Base-by-base conservation (phyloP, 2,888 invertebrate genomes). In the Heliconius cydno region DNA sequence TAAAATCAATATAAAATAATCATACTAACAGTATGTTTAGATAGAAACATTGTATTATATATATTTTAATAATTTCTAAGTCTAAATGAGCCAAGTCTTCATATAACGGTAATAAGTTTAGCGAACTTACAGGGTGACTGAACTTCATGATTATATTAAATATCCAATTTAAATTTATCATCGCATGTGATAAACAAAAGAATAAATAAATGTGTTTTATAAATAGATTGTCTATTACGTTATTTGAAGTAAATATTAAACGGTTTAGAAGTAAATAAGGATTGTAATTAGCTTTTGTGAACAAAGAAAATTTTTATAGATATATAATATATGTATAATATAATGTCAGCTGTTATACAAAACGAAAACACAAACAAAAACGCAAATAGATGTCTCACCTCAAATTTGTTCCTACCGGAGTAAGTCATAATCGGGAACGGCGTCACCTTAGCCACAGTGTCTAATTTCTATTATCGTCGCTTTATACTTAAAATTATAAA, bases 361-460 rank as follows among this genome's bases (percentile, higher is more conserved):
- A 60, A 91, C 86, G 89, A 92, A 92, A 94, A 94, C 92, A 94
- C 92, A 94, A 92, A 92, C 91, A 92, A 88, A 60, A 88, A 78
- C 77, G 73, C 76, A 79, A 78, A 87, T 87, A 85, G 83, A 86
- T 85, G 71, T 73, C 95, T 91, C 89, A 96, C 96, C 95, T 96
- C 96, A 90, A 96, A 96, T 93, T 96, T 96, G 92, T 95, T 96
- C 94, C 96, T 95, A 87, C 95, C 96, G 89, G 96, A 96, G 94
- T 96, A 96, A 91, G 95, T 95, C 96, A 96, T 96, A 87, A 87
- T 94, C 87, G 95, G 92, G 87, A 92, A 92, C 78, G 94, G 94
- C 81, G 93, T 94, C 88, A 95, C 92, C 88, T 94, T 94, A 90
- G 95, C 95, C 94, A 95, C 94, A 91, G 88, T 94, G 92, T 87